Percentiles rank a stretch among this genome's conserved stretches.
These are phyloP conservation scores for Phallusia fumigata DNA, from an alignment of 23 tunicate genomes.

Conservation along the genomic window DNA sequence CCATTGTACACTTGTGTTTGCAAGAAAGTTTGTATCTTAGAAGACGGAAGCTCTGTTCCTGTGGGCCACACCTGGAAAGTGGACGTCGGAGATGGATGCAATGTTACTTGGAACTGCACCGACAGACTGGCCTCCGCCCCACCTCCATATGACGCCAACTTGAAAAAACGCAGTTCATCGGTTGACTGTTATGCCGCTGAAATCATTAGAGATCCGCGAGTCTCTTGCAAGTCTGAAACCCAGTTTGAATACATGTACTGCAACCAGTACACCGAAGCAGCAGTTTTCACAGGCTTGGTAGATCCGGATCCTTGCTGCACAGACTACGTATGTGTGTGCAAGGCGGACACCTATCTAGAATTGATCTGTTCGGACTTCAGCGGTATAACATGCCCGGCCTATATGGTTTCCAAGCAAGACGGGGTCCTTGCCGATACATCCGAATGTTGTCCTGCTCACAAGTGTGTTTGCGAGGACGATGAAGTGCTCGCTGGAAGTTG, in stretches of 20 bases:
- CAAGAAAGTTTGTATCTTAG: not conserved
- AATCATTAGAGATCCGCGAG: not conserved
- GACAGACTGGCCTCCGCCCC: not conserved
- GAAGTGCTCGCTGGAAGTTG: not conserved
- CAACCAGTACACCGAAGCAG: not conserved
- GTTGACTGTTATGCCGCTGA: not conserved
- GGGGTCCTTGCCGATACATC: not conserved
- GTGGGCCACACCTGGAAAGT: slow-evolving; percentile 16
- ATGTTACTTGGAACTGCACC: slow-evolving; percentile 12
- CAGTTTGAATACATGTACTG: slow-evolving; percentile 1
- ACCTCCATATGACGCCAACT: not conserved
- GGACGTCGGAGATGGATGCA: slow-evolving; percentile 16
- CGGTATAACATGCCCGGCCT: not conserved
- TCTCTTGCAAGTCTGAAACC: not conserved
- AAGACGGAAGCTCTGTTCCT: not conserved
- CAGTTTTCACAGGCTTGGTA: not conserved
- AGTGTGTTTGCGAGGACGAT: not conserved
- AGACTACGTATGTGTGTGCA: not conserved
- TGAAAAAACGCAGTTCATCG: not conserved
- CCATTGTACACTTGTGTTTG: not conserved
- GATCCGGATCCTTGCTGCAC: not conserved
- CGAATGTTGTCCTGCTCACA: not conserved
- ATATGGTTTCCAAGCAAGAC: not conserved
- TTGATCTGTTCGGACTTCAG: not conserved
- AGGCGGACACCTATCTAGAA: not conserved